Percentiles rank a stretch among this genome's conserved stretches.
Evolutionary conservation across 2,797 vertebrate species (phyloP).

Genomic region (Lepilemur septentrionalis): DNA sequence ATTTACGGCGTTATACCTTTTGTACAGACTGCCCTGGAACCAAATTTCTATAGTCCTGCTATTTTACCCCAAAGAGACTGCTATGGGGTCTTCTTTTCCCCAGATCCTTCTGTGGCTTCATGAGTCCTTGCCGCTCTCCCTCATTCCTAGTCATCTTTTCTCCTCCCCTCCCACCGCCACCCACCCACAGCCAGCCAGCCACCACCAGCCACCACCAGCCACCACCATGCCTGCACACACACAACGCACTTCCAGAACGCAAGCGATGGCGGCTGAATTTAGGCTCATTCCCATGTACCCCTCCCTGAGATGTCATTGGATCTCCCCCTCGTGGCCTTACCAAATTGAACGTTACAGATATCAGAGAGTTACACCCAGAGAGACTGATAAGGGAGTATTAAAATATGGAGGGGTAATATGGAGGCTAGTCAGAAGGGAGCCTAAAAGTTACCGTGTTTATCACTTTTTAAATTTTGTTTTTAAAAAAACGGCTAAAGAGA

Average conservation of each 20-base stretch:
- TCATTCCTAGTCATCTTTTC: neutral
- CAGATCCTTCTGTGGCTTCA: neutral
- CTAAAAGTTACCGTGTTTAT: neutral
- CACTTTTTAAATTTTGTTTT: too few relatives aligned
- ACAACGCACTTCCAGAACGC: neutral
- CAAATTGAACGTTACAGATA: neutral
- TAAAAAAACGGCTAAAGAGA: neutral
- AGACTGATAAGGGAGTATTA: neutral
- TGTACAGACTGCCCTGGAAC: neutral
- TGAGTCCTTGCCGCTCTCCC: neutral
- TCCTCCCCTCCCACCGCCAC: neutral
- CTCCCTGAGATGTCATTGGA: neutral
- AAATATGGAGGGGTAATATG: neutral
- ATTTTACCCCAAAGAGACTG: neutral
- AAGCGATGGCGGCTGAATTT: neutral
- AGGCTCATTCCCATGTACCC: neutral
- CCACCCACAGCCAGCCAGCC: rapidly evolving
- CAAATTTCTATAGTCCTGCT: neutral
- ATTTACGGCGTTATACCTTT: neutral
- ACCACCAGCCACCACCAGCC: too few relatives aligned
- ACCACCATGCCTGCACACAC: neutral
- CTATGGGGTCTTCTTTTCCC: neutral
- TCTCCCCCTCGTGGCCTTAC: neutral
- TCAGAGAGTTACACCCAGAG: neutral
- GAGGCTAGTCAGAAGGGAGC: neutral